Percentiles rank a stretch among this genome's conserved stretches.
These are phyloP conservation scores for rabbit (Oryctolagus cuniculus) DNA, from an alignment of 2,113 vertebrate genomes.

Conservation along the genomic window mOryCun1.1 NC_091441.1:83968001-83968500, in stretches of 20 bases:
- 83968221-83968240: conserved; percentile 79
- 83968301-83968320: conserved; percentile 71
- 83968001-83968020: neutral
- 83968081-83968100: conserved; percentile 44
- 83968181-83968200: conserved; percentile 84
- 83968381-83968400: neutral
- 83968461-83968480: neutral
- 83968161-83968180: conserved; percentile 78
- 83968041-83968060: neutral
- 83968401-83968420: conserved; percentile 14
- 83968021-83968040: conserved; percentile 1
- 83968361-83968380: neutral
- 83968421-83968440: neutral
- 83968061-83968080: conserved; percentile 45
- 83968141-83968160: conserved; percentile 69
- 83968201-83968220: conserved; percentile 77
- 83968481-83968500: neutral
- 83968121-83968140: conserved; percentile 60
- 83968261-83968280: conserved; percentile 69
- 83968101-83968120: conserved; percentile 65
- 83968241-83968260: conserved; percentile 72
- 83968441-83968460: conserved; percentile 1
- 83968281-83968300: conserved; percentile 63
- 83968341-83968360: conserved; percentile 58
- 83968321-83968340: conserved; percentile 53